Conservation (phyloP, 2,113 vertebrate genomes). For the Sus scrofa region DNA sequence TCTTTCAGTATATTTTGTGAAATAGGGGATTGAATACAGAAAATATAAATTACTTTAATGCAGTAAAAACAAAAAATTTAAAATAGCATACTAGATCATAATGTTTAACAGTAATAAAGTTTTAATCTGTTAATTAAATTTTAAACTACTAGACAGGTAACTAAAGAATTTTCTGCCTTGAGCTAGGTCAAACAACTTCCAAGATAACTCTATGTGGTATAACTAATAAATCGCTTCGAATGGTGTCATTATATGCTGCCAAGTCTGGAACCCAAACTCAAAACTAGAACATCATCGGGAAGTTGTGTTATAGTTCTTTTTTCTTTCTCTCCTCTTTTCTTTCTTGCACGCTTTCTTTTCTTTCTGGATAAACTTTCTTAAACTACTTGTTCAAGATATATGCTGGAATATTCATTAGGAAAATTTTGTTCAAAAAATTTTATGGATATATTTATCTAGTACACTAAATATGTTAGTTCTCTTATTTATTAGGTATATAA, state of each 20-base stretch:
- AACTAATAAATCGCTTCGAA: slow-evolving; percentile 4
- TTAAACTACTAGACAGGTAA: slow-evolving; percentile 52
- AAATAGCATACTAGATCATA: slow-evolving; percentile 55
- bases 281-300: slow-evolving; percentile 17
- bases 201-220: not conserved
- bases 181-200: slow-evolving; percentile 27
- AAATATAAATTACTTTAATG: slow-evolving; percentile 50
- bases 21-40: slow-evolving; percentile 44
- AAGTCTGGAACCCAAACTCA: slow-evolving; percentile 50
- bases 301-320: slow-evolving; percentile 21
- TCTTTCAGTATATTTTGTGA: slow-evolving; percentile 71
- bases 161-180: slow-evolving; percentile 49
- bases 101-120: slow-evolving; percentile 40
- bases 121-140: slow-evolving; percentile 47
- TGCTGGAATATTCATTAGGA: slow-evolving; percentile 26
- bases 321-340: not conserved
- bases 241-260: not conserved
- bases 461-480: slow-evolving; percentile 42
- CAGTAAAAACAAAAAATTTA: slow-evolving; percentile 54
- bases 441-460: slow-evolving; percentile 7
- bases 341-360: not conserved
- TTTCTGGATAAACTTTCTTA: slow-evolving; percentile 53
- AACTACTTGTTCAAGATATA: slow-evolving; percentile 32
- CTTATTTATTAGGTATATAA: not conserved
- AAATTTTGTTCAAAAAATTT: slow-evolving; percentile 26